Evolutionary conservation across 2,797 vertebrate genomes (phyloP).

Genomic region (Rhinichthys osculus): DNA sequence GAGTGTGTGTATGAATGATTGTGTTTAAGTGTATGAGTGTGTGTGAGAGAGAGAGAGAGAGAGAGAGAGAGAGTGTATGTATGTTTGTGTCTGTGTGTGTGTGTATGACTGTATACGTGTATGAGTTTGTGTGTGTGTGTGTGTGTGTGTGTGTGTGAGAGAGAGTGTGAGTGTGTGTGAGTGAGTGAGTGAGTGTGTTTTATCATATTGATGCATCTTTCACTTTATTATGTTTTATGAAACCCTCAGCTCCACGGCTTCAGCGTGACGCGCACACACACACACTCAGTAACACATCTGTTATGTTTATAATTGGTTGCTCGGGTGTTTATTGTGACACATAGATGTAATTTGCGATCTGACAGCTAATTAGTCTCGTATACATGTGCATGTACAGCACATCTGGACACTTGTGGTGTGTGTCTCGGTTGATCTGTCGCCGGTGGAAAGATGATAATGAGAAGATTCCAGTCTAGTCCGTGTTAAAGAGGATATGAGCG

Average conservation of each 20-base stretch:
- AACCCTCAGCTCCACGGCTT: not conserved
- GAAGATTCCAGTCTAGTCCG: not conserved
- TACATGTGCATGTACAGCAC: not conserved
- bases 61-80: too few species aligned
- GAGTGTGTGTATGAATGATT: too few species aligned
- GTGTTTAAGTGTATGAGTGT: too few species aligned
- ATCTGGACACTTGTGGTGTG: constrained; percentile 2
- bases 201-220: not conserved
- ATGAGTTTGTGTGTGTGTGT: too few species aligned
- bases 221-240: not conserved
- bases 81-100: too few species aligned
- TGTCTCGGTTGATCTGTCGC: not conserved
- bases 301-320: not conserved
- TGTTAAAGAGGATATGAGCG: not conserved
- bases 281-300: not conserved
- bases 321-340: not conserved
- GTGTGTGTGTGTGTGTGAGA: too few species aligned
- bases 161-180: too few species aligned
- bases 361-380: constrained; percentile 6
- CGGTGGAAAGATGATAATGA: not conserved
- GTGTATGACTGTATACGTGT: too few species aligned
- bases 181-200: too few species aligned
- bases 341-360: not conserved
- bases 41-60: too few species aligned
- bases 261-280: not conserved